phyloP scores from a whole-genome alignment of 2,113 vertebrate species.

The Taxidea taxus region DNA sequence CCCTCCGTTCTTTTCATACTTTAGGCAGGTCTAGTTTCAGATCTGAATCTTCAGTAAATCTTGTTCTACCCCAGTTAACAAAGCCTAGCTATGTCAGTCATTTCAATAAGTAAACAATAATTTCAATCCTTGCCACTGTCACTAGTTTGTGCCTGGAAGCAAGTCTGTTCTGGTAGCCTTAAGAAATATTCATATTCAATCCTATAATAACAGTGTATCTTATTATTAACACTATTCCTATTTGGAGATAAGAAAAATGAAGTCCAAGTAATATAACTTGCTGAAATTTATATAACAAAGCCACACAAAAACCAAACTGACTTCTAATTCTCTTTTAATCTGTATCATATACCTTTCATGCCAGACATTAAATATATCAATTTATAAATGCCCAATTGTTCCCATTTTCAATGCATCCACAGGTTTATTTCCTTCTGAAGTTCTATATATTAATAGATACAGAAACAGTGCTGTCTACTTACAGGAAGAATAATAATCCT shows the following conservation, averaged over 20 bases:
- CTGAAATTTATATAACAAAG: not conserved
- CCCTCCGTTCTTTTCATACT: not conserved
- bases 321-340: not conserved
- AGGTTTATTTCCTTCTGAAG: not conserved
- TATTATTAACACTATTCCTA: not conserved
- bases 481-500: not conserved
- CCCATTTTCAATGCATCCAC: not conserved
- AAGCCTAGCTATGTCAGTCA: not conserved
- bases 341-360: not conserved
- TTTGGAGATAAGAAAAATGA: not conserved
- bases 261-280: not conserved
- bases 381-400: not conserved
- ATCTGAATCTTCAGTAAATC: not conserved
- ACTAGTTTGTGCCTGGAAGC: not conserved
- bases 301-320: not conserved
- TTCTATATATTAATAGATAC: not conserved
- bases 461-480: not conserved
- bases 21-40: not conserved
- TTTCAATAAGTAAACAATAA: not conserved
- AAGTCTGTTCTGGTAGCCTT: not conserved
- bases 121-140: not conserved
- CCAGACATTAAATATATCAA: not conserved
- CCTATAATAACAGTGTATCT: not conserved
- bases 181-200: not conserved
- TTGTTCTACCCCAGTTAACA: not conserved